These are phyloP conservation scores for Diadema setosum DNA, from an alignment of 35 echinoderm and acorn worm genomes.

Conservation along the genomic window DNA sequence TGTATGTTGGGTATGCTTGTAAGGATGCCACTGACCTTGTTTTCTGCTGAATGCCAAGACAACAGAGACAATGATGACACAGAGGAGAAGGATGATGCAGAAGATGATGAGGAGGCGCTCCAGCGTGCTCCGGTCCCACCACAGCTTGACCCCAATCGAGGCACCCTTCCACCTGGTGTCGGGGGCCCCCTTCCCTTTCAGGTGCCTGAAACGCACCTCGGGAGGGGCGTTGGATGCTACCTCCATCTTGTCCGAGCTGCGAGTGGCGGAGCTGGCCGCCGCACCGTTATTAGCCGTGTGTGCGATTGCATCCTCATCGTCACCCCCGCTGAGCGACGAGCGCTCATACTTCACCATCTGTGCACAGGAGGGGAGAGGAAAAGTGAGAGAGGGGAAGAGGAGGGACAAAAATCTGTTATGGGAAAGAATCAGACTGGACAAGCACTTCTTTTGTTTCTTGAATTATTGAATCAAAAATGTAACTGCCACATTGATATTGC, in stretches of 20 bases:
- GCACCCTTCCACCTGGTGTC: background rate
- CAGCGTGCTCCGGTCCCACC: constrained; percentile 43
- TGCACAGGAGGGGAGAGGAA: background rate
- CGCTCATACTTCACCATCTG: constrained; percentile 96
- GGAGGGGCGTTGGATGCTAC: constrained; percentile 10
- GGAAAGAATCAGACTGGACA: too few relatives aligned
- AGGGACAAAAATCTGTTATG: too few relatives aligned
- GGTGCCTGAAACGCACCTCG: constrained; percentile 30
- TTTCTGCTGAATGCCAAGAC: constrained; percentile 30
- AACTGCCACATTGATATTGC: too few relatives aligned
- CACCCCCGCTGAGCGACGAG: constrained; percentile 80
- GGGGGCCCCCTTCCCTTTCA: background rate
- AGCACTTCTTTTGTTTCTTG: too few relatives aligned
- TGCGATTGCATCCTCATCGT: constrained; percentile 43
- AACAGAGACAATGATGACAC: constrained; percentile 64
- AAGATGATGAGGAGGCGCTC: constrained; percentile 66
- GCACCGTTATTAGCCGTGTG: constrained; percentile 28
- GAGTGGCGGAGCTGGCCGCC: constrained; percentile 24
- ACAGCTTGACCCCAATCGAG: constrained; percentile 9
- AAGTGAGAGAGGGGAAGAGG: background rate
- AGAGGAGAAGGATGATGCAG: constrained; percentile 65
- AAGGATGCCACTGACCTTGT: constrained; percentile 81
- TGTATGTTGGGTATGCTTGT: background rate
- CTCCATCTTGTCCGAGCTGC: constrained; percentile 18
- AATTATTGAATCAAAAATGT: too few relatives aligned